Evolutionary conservation across 2,888 invertebrate species (phyloP).

Genomic region (Platypus cylindrus): DNA sequence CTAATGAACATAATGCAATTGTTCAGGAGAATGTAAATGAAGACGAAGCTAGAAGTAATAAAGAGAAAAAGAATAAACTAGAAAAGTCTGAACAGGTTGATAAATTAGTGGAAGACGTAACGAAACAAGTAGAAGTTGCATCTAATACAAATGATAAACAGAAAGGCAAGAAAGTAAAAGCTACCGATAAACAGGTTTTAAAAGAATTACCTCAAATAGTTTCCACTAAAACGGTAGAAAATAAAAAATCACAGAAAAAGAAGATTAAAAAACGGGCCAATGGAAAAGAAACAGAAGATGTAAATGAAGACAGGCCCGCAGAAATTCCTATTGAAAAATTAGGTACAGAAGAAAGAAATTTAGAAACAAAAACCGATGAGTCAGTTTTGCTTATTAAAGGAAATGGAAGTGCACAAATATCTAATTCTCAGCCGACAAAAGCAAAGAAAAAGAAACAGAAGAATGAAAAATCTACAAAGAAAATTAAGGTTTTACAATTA

Average conservation of each 20-base stretch:
- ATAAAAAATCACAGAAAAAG: slow-evolving; percentile 5
- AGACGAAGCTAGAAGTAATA: slow-evolving; percentile 3
- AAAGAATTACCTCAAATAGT: no score
- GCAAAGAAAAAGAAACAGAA: neutral
- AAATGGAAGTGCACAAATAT: no score
- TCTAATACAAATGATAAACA: slow-evolving; percentile 3
- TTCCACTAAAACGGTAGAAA: neutral
- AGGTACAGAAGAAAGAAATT: neutral
- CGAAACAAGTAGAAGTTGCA: neutral
- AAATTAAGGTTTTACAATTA: no score
- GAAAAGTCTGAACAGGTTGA: neutral
- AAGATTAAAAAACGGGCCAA: neutral
- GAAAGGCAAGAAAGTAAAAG: slow-evolving; percentile 4
- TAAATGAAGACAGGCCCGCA: neutral
- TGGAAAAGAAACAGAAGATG: neutral
- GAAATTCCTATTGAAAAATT: neutral
- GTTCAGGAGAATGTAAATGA: neutral
- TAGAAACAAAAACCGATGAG: neutral
- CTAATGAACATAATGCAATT: no score
- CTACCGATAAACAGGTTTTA: neutral
- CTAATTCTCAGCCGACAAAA: neutral
- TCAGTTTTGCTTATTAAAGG: neutral
- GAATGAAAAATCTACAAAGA: neutral
- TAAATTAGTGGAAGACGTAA: slow-evolving; percentile 2
- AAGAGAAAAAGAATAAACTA: neutral